phyloP scores from a whole-genome alignment of 1,140 invertebrate genomes.

The Antheraea pernyi region DNA sequence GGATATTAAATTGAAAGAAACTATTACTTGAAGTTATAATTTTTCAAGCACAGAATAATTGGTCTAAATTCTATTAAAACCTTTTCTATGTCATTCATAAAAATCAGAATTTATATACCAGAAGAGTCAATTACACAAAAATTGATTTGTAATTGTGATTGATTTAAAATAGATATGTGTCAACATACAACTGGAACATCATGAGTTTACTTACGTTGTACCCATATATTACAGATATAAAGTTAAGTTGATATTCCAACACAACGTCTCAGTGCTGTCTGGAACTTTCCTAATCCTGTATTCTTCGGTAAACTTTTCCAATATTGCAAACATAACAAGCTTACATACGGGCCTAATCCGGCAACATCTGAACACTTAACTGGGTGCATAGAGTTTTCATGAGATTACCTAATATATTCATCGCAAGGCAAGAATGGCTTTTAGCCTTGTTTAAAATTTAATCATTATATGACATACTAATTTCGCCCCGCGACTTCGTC shows the following conservation, averaged over 20 bases:
- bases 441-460: background rate
- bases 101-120: too few species aligned
- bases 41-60: too few species aligned
- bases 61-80: too few species aligned
- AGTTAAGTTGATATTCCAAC: slow-evolving; percentile 30
- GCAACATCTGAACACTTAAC: slow-evolving; percentile 24
- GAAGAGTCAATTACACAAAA: too few species aligned
- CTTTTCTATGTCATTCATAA: too few species aligned
- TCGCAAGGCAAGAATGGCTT: background rate
- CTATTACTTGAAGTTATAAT: too few species aligned
- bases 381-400: slow-evolving; percentile 28
- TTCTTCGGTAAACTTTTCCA: slow-evolving; percentile 51
- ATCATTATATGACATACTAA: too few species aligned
- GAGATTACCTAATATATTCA: slow-evolving; percentile 33
- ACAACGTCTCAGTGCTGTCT: slow-evolving; percentile 29
- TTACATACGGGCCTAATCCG: slow-evolving; percentile 42
- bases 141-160: too few species aligned
- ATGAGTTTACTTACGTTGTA: background rate
- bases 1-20: too few species aligned
- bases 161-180: too few species aligned
- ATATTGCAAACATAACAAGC: slow-evolving; percentile 51
- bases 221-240: slow-evolving; percentile 1
- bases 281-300: slow-evolving; percentile 53
- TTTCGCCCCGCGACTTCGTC: too few species aligned
- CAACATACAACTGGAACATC: too few species aligned